phyloP scores from a whole-genome alignment of 1,140 invertebrate genomes.

The Drosophila sp. region DNA sequence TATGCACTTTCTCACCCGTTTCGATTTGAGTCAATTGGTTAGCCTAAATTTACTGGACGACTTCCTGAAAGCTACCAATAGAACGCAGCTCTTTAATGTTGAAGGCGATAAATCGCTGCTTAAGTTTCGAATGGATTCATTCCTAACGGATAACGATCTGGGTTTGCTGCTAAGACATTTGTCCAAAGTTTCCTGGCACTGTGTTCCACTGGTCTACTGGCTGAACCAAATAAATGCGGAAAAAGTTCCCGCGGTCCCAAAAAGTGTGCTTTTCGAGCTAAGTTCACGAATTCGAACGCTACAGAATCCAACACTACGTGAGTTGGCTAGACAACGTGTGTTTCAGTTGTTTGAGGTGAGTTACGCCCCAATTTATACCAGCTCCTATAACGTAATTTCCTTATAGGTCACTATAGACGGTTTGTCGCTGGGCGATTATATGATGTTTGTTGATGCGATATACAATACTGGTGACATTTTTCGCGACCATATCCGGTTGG shows the following conservation, averaged over 20 bases:
- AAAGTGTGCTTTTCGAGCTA: slow-evolving; percentile 49
- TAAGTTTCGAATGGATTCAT: slow-evolving; percentile 8
- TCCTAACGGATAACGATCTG: slow-evolving; percentile 8
- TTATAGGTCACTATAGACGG: slow-evolving; percentile 36
- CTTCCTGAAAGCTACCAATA: slow-evolving; percentile 62
- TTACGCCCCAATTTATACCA: not conserved
- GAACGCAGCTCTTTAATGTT: slow-evolving; percentile 63
- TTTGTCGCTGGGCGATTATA: slow-evolving; percentile 54
- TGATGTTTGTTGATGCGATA: slow-evolving; percentile 60
- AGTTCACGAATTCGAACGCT: slow-evolving; percentile 52
- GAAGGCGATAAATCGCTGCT: slow-evolving; percentile 45
- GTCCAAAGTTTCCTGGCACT: slow-evolving; percentile 54
- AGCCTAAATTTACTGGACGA: slow-evolving; percentile 39
- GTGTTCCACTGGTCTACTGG: slow-evolving; percentile 65
- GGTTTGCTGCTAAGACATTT: slow-evolving; percentile 43
- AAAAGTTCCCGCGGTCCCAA: not conserved
- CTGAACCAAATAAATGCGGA: slow-evolving; percentile 29
- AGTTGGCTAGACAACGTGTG: slow-evolving; percentile 10
- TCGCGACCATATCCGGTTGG: slow-evolving; percentile 35
- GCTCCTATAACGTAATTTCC: not conserved
- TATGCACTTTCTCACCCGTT: slow-evolving; percentile 50
- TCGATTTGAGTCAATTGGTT: slow-evolving; percentile 30
- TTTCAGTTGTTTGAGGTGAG: slow-evolving; percentile 52
- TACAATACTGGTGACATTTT: slow-evolving; percentile 58
- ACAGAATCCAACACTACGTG: slow-evolving; percentile 49